A percentile compares a stretch with the other conserved stretches of the same genome.
Evolutionary conservation across 2,797 vertebrate genomes (phyloP).

Genomic region (Mycteria americana): DNA sequence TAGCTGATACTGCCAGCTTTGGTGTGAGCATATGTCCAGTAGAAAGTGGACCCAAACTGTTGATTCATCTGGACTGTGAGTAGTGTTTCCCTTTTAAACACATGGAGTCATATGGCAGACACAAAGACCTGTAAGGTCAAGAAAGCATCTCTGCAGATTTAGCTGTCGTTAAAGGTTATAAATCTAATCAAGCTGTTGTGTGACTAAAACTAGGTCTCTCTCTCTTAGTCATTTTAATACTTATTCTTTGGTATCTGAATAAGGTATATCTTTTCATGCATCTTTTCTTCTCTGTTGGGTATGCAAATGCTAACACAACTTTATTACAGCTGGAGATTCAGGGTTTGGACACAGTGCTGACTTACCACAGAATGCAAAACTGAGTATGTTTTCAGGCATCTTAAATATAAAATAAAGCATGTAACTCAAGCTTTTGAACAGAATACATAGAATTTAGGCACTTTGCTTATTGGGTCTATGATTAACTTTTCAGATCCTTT

Average conservation of each 20-base stretch:
- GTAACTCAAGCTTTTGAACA: neutral
- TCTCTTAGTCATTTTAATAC: neutral
- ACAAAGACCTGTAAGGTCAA: neutral
- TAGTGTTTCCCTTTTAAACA: neutral
- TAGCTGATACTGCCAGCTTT: neutral
- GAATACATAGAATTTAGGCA: neutral
- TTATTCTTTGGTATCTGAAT: neutral
- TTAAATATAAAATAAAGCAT: neutral
- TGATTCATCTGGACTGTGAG: neutral
- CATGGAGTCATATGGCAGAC: neutral
- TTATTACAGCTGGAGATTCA: neutral
- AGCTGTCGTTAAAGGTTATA: neutral
- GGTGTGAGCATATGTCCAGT: accelerated
- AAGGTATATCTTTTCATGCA: neutral
- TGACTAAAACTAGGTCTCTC: neutral
- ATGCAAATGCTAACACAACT: neutral
- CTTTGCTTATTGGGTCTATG: neutral
- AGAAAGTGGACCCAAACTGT: neutral
- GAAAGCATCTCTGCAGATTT: neutral
- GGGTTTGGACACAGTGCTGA: neutral
- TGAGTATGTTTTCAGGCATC: neutral
- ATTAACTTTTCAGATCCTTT: neutral
- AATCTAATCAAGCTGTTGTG: neutral
- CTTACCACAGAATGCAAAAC: neutral
- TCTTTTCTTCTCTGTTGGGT: neutral